These are phyloP conservation scores for Tubulanus polymorphus DNA, from an alignment of 2,888 invertebrate genomes.

Conservation along the genomic window DNA sequence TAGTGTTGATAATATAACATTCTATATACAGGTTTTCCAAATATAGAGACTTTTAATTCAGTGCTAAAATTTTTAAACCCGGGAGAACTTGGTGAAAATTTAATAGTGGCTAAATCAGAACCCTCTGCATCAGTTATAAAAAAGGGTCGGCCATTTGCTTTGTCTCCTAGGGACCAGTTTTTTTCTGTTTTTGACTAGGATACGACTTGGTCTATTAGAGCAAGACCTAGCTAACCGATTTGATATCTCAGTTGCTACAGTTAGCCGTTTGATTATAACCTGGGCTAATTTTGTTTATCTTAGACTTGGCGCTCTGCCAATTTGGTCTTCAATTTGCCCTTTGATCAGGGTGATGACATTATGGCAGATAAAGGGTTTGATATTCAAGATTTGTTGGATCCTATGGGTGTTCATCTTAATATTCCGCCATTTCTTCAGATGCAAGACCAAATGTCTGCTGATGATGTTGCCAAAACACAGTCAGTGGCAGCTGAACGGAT, in stretches of 20 bases:
- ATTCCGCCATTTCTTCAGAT: conserved; percentile 9
- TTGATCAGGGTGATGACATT: conserved; percentile 1
- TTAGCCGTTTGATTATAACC: conserved; percentile 9
- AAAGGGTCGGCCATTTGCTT: background rate
- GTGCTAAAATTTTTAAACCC: conserved; percentile 1
- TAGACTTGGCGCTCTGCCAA: conserved; percentile 9
- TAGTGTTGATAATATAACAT: background rate
- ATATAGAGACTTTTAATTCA: background rate
- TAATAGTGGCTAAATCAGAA: background rate
- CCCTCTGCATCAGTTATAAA: background rate
- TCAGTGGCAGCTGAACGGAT: conserved; percentile 5
- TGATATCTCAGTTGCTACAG: conserved; percentile 10
- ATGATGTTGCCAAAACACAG: conserved; percentile 9
- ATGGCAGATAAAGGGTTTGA: conserved; percentile 13
- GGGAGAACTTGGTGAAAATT: background rate
- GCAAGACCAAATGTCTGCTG: conserved; percentile 5
- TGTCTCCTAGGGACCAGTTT: conserved; percentile 5
- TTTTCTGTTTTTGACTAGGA: background rate
- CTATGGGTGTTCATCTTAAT: conserved; percentile 9
- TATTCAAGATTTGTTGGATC: conserved; percentile 6
- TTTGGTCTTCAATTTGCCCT: conserved; percentile 16
- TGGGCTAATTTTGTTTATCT: conserved; percentile 11
- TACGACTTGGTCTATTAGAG: background rate
- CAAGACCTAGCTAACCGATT: conserved; percentile 13
- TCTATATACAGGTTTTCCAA: background rate